phyloP scores from a whole-genome alignment of 2,888 invertebrate genomes.

The Escarpia spicata region DNA sequence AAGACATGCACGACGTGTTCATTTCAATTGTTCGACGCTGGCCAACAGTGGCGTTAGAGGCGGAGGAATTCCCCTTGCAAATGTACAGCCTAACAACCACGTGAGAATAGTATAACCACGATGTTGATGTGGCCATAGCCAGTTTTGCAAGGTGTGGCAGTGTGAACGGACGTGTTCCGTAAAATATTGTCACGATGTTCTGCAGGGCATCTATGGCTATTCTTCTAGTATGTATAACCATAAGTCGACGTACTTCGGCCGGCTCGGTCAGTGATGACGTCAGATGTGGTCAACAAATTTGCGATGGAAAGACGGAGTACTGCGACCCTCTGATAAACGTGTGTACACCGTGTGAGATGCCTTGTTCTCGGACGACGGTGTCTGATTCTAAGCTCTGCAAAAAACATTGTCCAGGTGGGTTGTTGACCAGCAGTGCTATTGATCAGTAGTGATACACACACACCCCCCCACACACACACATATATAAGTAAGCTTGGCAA shows the following conservation, averaged over 20 bases:
- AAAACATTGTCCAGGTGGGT: not conserved
- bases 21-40: too few species aligned
- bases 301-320: not conserved
- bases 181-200: not conserved
- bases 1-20: too few species aligned
- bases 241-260: not conserved
- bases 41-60: too few species aligned
- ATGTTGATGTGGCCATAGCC: not conserved
- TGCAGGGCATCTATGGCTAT: not conserved
- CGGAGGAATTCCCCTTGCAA: too few species aligned
- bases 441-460: not conserved
- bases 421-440: not conserved
- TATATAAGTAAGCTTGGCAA: not conserved
- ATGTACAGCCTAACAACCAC: too few species aligned
- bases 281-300: not conserved
- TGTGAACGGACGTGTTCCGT: not conserved
- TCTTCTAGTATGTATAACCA: not conserved
- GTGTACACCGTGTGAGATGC: not conserved
- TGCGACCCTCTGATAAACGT: not conserved
- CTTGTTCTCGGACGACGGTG: not conserved
- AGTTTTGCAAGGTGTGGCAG: not conserved
- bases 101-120: too few species aligned
- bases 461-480: not conserved
- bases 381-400: not conserved
- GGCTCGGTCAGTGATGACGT: not conserved